Base-by-base conservation (phyloP, 2,888 invertebrate species). In the Troides helena region DNA sequence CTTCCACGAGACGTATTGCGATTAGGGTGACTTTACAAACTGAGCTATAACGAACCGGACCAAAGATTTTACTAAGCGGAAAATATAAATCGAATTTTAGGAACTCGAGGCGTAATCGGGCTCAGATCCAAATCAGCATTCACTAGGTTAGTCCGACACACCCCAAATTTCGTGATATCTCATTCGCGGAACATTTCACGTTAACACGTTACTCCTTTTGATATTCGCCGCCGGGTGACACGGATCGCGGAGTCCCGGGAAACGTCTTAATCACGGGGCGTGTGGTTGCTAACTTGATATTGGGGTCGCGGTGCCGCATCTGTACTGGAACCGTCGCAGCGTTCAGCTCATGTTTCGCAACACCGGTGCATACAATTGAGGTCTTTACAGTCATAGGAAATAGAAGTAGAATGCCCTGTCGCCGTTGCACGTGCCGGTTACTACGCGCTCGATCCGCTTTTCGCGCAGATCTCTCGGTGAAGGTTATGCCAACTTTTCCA, bases 251-350 rank as follows among this genome's bases (percentile, higher is more conserved):
- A 72, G 78, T 81, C 77, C 77, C 75, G 76, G 79, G 77, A 79
- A 79, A 75, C 78, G 73, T 82, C 78, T 85, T 84, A 84, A 87
- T 88, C 86, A 82, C 79, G 74, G 72, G 73, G 72, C 76, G 81
- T 78, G 77, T 77, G 76, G 77, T 80, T 80, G 78, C 80, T 77
- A 68, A 74, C 74, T 72, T 74, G 30, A 73, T 74, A 84, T 80
- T 74, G 80, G 78, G 88, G 81, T 77, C 85, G 75, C 78, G 84
- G 76, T 87, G 57, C 88, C 80, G 87, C 81, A 85, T 88, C 82
- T 85, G 88, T 86, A 85, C 53, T 72, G 72, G 76, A 74, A 77
- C 73, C 79, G 83, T 82, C 80, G 80, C 75, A 74, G 74, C 74
- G 75, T 76, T 73, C 72, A 73, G 71, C 76, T 74, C 71, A 58